Conservation (phyloP, 2,888 invertebrate genomes). For the Parelbella ahira region DNA sequence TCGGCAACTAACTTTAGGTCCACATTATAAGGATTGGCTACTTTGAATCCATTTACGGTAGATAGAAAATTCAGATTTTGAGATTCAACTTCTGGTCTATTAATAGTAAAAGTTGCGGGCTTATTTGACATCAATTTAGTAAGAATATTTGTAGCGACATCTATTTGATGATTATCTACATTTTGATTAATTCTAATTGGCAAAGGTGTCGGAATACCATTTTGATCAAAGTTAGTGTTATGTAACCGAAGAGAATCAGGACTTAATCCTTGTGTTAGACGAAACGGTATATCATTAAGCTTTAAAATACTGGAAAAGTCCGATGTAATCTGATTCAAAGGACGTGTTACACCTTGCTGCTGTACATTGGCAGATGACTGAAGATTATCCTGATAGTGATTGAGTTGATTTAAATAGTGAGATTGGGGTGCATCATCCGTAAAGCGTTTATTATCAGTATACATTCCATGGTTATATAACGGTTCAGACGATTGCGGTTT, state of each 20-base stretch:
- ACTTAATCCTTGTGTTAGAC: constrained; percentile 53
- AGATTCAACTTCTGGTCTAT: constrained; percentile 56
- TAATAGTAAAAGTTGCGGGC: constrained; percentile 42
- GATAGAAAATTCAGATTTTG: constrained; percentile 50
- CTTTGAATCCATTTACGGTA: constrained; percentile 72
- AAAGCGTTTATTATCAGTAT: constrained; percentile 41
- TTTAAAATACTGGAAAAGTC: constrained; percentile 58
- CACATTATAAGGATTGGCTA: constrained; percentile 76
- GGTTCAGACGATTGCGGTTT: constrained; percentile 48
- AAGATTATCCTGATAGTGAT: constrained; percentile 47
- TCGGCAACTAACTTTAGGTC: constrained; percentile 72
- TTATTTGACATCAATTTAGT: constrained; percentile 59
- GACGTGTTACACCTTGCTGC: constrained; percentile 45
- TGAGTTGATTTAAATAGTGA: constrained; percentile 43
- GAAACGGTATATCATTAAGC: constrained; percentile 64
- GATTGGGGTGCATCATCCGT: constrained; percentile 44
- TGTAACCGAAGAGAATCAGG: constrained; percentile 49
- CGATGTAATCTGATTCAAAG: constrained; percentile 43
- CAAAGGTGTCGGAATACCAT: constrained; percentile 51
- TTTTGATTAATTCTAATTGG: constrained; percentile 69
- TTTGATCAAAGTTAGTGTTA: constrained; percentile 57
- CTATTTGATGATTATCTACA: constrained; percentile 65
- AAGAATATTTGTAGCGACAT: constrained; percentile 56
- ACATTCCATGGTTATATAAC: constrained; percentile 41
- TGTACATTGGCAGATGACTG: constrained; percentile 48